Evolutionary conservation across 2,888 invertebrate genomes (phyloP).

Genomic region (Eupsilia transversa): DNA sequence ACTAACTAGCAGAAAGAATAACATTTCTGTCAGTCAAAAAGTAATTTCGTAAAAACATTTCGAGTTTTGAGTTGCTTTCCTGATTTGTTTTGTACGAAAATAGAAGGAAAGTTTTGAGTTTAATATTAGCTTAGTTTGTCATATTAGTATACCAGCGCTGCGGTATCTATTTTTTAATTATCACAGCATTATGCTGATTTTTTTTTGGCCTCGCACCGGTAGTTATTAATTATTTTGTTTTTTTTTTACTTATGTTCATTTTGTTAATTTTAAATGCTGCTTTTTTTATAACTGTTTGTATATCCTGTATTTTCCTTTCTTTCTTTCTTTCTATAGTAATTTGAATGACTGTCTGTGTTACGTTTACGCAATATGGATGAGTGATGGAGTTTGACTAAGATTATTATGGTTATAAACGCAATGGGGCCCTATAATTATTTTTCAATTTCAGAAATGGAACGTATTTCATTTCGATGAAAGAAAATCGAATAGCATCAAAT

Average conservation of each 20-base stretch:
- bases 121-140: constrained; percentile 46
- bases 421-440: background rate
- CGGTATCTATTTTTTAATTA: too few relatives aligned
- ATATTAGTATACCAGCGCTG: too few relatives aligned
- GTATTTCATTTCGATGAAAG: background rate
- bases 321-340: too few relatives aligned
- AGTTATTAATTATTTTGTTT: too few relatives aligned
- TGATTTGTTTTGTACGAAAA: constrained; percentile 69
- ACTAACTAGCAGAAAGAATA: constrained; percentile 82
- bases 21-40: constrained; percentile 84
- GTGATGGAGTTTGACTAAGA: background rate
- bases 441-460: background rate
- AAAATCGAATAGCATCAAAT: background rate
- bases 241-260: too few relatives aligned
- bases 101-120: constrained; percentile 63
- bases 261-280: too few relatives aligned
- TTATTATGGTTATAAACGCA: background rate
- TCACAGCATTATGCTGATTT: too few relatives aligned
- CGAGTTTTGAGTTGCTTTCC: constrained; percentile 71
- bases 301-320: too few relatives aligned
- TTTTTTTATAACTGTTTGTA: too few relatives aligned
- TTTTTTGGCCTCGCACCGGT: too few relatives aligned
- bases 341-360: constrained; percentile 34
- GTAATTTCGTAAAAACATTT: constrained; percentile 77
- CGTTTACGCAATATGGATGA: background rate